phyloP scores from a whole-genome alignment of 1,140 invertebrate genomes.

The Drosophila mauritiana region DNA sequence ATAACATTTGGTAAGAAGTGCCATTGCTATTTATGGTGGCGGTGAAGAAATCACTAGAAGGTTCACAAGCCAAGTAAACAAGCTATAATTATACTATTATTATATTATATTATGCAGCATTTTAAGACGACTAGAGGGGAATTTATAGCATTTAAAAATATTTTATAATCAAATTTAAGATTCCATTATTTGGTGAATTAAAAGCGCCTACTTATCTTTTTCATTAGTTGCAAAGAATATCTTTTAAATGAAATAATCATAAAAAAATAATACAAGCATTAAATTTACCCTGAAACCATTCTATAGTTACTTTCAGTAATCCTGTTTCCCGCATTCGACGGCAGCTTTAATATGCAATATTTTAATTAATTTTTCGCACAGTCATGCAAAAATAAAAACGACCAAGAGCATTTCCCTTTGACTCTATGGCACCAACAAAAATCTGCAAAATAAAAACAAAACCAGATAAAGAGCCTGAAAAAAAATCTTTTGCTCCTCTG shows the following conservation, averaged over 20 bases:
- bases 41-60: background rate
- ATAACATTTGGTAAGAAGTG: background rate
- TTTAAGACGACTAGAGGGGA: too few species aligned
- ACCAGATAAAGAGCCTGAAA: constrained; percentile 3
- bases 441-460: constrained; percentile 28
- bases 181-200: too few species aligned
- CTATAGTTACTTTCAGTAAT: constrained; percentile 15
- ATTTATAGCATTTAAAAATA: too few species aligned
- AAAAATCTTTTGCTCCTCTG: constrained; percentile 27
- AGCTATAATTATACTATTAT: too few species aligned
- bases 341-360: constrained; percentile 61
- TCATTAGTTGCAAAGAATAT: background rate
- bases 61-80: too few species aligned
- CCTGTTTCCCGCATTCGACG: background rate
- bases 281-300: constrained; percentile 6
- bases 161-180: too few species aligned
- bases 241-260: background rate
- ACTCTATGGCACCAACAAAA: constrained; percentile 18
- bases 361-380: constrained; percentile 70
- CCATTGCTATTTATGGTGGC: background rate
- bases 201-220: background rate
- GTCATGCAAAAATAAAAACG: constrained; percentile 25
- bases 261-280: constrained; percentile 1
- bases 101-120: too few species aligned
- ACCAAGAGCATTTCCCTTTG: constrained; percentile 14